Evolutionary conservation across 2,113 vertebrate genomes (phyloP).

Genomic region (Hassar affinis): DNA sequence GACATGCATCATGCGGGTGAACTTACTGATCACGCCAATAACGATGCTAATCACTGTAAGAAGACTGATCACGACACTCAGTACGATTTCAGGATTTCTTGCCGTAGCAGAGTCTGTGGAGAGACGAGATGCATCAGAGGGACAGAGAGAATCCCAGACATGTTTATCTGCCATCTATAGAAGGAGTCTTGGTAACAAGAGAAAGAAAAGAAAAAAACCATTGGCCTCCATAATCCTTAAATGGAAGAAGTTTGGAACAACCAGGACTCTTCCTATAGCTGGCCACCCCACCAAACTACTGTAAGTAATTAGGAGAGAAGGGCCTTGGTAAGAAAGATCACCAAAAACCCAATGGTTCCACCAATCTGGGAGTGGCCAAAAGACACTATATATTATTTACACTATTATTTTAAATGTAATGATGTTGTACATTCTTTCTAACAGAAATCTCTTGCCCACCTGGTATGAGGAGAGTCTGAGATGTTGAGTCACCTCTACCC

Average conservation of each 20-base stretch:
- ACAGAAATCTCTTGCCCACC: conserved; percentile 61
- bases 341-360: no score
- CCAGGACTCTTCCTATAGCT: no score
- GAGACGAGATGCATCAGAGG: background rate
- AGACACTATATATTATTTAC: no score
- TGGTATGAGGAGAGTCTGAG: conserved; percentile 63
- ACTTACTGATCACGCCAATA: conserved; percentile 63
- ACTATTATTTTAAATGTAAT: background rate
- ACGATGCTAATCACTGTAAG: conserved; percentile 55
- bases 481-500: conserved; percentile 68
- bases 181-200: background rate
- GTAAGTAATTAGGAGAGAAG: no score
- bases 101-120: conserved; percentile 18
- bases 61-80: conserved; percentile 51
- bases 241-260: no score
- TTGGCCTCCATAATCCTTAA: no score
- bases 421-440: background rate
- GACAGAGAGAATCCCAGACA: background rate
- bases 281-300: no score
- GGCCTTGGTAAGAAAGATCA: no score
- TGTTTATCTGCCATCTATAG: background rate
- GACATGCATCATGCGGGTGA: background rate
- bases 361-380: no score
- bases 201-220: no score
- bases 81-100: background rate